Evolutionary conservation across 2,113 vertebrate genomes (phyloP), one percentile per base, ranked within the genome.

Genomic region (Murina feae): DNA sequence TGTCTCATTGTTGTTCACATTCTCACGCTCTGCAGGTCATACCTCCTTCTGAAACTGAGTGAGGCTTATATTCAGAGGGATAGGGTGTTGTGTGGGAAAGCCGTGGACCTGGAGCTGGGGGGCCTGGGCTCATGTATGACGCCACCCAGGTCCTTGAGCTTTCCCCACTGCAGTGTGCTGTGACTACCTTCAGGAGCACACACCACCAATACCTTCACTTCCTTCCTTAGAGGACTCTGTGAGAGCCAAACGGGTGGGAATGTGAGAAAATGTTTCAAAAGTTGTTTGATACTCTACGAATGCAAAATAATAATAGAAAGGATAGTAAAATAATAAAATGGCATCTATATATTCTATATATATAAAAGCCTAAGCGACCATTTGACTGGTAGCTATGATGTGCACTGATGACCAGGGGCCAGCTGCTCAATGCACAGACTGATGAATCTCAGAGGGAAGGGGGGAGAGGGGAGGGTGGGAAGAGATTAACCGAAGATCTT

Each of bases 21-120:
- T 16, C 35, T 16, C 28, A 10, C 0, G 0, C 9, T 20, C 74
- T 69, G 44, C 14, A 5, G 49, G 71, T 30, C 83, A 55, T 0
- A n/a, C 6, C 9, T 42, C n/a, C 6, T 75, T 74, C 35, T 18
- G 17, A 80, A 83, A 20, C 8, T 17, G 53, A 39, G 6, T 0
- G 6, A 20, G 32, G 5, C 39, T 10, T 0, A 2, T 1, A 8
- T 8, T 25, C 25, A 28, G 71, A 72, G n/a, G 39, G 60, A 39
- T 5, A 25, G 72, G 17, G 28, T 18, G 14, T 16, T 53, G 20
- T 28, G 53, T 35, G 53, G 7, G 20, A 30, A 69, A 63, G 47
- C 35, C 37, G 11, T 71, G 32, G 14, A n/a, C 42, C 14, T 12
- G 47, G 81, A 65, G 9, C 18, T 20, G 3, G 44, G 32, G 30